Base-by-base conservation (phyloP, 2,113 vertebrate genomes). In the Xiphophorus couchianus region DNA sequence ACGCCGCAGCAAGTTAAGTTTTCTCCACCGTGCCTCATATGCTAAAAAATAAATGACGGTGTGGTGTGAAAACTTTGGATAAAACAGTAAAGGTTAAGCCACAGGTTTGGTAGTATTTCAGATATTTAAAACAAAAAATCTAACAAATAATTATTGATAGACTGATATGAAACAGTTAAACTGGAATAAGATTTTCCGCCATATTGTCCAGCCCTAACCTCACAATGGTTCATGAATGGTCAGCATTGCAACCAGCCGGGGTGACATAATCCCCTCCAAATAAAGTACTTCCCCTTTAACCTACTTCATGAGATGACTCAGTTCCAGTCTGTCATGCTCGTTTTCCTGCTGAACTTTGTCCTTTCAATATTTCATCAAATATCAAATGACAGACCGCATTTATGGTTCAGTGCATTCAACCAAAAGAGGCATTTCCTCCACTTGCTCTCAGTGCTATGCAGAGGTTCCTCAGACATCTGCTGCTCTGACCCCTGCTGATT, bases 331-430 rank as follows among this genome's bases (percentile, higher is more conserved):
- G 15, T 77, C n/a, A 69, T 48, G 73, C 19, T 54, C 39, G 5
- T 44, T 13, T 28, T 66, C 37, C 44, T 31, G 48, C 48, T 85
- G 78, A 85, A 82, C 87, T 79, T 79, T 86, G 84, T 30, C 84
- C 78, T 91, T 90, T 89, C 73, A 84, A 68, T 66, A 74, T 85
- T 86, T 67, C 61, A 71, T 80, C 42, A 90, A 92, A 87, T 86
- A 89, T 87, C 88, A 90, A 77, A 79, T 84, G 84, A 80, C 88
- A 91, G 74, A 74, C 54, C 31, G 17, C 48, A 89, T 89, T 84
- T 88, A 72, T 72, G 62, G 54, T 72, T 86, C 76, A 82, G 69
- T 68, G 71, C 82, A 15, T 64, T 78, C 3, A 71, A 80, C 77
- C 58, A 70, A 44, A 9, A 74, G 30, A 70, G 29, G 65, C 27